Base-by-base conservation (phyloP, 2,113 vertebrate species). In the Perccottus glenii region DNA sequence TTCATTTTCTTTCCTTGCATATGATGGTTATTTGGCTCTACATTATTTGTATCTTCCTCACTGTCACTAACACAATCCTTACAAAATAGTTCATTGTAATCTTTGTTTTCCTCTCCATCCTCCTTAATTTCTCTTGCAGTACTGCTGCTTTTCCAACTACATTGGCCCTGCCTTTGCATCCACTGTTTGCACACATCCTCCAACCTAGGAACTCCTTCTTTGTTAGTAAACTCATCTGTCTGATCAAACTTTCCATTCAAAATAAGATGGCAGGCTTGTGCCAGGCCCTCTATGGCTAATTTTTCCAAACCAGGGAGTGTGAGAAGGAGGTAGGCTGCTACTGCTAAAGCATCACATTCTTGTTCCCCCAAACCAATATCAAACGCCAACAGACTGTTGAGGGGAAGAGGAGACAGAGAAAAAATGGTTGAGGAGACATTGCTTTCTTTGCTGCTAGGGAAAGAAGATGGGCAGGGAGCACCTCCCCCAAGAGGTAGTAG, bases 341-440 rank as follows among this genome's bases (percentile, higher is more conserved):
- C 81, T 0, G 61, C 74, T 6, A 40, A 67, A 7, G 68, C 19
- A 9, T 93, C 89, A 2, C 43, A 76, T 48, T 89, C 84, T 43
- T 67, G 60, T 71, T 90, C 74, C 60, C 83, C 90, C 52, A 92
- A 85, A 11, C 89, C 87, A 10, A 91, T 88, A 73, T 93, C 91
- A 62, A 89, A 33, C 66, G 92, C 92, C 11, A 89, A 75, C 9
- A 93, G 76, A 51, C 86, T 92, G 56, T 45, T 19, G 43, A 93
- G 83, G 6, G 67, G 69, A 11, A 70, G 70, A 49, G 70, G 70
- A 52, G 75, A 36, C 49, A 59, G 60, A 52, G 60, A 3, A 53
- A 55, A 40, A 79, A 11, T 49, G 59, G 4, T 32, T 60, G 47
- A 77, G 4, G 50, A 15, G 68, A 27, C 19, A 27, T 3, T 2